A percentile compares a stretch with the other conserved stretches of the same genome.
Conservation (phyloP, 1,140 invertebrate genomes). For the Mya arenaria region DNA sequence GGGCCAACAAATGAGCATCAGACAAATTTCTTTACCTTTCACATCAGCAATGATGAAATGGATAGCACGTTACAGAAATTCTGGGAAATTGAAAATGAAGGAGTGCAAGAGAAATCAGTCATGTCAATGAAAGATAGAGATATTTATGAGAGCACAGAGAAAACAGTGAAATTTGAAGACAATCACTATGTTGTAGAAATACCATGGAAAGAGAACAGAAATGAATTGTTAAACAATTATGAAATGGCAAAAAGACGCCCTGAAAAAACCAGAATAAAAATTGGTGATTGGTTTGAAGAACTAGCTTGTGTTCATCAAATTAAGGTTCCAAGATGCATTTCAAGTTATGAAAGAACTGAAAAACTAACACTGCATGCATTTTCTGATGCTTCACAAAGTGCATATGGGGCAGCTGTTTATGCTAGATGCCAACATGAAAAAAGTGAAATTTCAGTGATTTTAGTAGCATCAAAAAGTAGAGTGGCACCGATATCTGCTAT, state of each 20-base stretch:
- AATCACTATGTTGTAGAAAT: constrained; percentile 31
- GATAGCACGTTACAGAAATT: constrained; percentile 5
- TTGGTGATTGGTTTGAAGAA: constrained; percentile 6
- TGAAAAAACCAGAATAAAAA: background rate
- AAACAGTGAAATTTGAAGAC: background rate
- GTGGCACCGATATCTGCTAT: constrained; percentile 1
- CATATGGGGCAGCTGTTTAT: constrained; percentile 11
- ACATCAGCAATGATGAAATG: background rate
- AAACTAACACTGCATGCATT: background rate
- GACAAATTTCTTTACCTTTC: no score
- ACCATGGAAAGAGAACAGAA: constrained; percentile 48
- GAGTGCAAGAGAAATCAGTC: background rate
- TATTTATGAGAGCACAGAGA: background rate
- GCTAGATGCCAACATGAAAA: background rate
- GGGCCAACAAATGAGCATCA: background rate
- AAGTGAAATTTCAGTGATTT: background rate
- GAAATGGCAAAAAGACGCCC: background rate
- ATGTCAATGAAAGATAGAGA: background rate
- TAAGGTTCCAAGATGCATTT: background rate
- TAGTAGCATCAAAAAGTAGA: constrained; percentile 12
- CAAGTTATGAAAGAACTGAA: background rate
- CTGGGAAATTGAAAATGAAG: constrained; percentile 42
- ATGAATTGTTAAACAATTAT: constrained; percentile 15
- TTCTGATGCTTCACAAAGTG: background rate
- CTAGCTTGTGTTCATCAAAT: background rate